Conservation (phyloP, 2,797 vertebrate species). For the Hypotaenidia okinawae region DNA sequence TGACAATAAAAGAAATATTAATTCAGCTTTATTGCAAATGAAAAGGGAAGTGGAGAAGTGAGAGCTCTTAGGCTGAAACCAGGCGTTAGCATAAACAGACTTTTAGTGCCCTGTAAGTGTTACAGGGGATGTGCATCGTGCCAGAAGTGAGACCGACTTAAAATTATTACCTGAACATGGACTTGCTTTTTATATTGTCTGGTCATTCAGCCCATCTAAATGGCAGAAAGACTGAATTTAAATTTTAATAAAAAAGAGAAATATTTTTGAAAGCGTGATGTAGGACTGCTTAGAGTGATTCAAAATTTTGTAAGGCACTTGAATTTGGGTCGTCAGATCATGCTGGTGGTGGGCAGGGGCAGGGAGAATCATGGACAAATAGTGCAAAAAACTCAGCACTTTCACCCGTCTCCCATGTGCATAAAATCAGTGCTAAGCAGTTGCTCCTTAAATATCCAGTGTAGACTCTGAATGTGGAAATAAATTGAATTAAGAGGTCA, state of each 20-base stretch:
- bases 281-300: not conserved
- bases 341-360: not conserved
- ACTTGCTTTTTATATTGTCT: not conserved
- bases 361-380: not conserved
- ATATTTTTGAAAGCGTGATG: not conserved
- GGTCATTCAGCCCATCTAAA: not conserved
- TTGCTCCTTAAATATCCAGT: not conserved
- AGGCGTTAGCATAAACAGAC: not conserved
- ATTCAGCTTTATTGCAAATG: constrained; percentile 39
- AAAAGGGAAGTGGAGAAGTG: constrained; percentile 13
- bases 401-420: not conserved
- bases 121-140: not conserved
- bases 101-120: not conserved
- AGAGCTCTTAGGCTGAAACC: not conserved
- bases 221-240: not conserved
- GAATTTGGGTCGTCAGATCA: not conserved
- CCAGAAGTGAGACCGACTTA: not conserved
- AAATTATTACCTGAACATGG: not conserved
- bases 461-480: not conserved
- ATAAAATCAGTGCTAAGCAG: not conserved
- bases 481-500: not conserved
- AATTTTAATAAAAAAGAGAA: not conserved
- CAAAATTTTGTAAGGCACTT: not conserved
- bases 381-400: not conserved
- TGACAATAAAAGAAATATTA: constrained; percentile 40